Evolutionary conservation across 2,797 vertebrate genomes (phyloP).

Genomic region (Pelochelys cantorii): DNA sequence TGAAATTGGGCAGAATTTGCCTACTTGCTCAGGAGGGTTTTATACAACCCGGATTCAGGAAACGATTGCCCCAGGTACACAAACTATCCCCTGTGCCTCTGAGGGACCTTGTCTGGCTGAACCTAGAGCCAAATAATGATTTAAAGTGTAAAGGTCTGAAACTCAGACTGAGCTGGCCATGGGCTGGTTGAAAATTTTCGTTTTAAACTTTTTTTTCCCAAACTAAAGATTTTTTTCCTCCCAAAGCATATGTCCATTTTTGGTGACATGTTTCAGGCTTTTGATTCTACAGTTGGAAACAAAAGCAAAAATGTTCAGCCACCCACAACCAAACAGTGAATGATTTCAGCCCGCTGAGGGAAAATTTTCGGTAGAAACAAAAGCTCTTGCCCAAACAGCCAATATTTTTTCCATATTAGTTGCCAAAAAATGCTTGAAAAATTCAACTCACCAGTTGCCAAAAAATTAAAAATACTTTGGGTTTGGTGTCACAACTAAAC

Average conservation of each 20-base stretch:
- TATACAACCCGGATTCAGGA: neutral
- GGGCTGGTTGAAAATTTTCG: neutral
- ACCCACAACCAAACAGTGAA: neutral
- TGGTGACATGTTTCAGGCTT: neutral
- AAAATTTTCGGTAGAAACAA: neutral
- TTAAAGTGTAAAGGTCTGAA: neutral
- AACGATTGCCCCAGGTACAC: neutral
- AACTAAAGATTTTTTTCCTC: neutral
- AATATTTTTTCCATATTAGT: slow-evolving; percentile 22
- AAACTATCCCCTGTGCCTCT: neutral
- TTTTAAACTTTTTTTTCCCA: neutral
- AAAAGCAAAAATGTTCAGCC: neutral
- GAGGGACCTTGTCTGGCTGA: neutral
- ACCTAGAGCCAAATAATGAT: neutral
- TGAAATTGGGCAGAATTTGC: neutral
- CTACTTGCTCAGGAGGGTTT: neutral
- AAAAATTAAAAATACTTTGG: slow-evolving; percentile 6
- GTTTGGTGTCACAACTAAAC: neutral
- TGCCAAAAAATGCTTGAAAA: slow-evolving; percentile 41
- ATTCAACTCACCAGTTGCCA: slow-evolving; percentile 28
- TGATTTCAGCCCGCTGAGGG: neutral
- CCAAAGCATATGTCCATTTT: neutral
- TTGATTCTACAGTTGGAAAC: neutral
- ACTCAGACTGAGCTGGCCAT: fast-evolving
- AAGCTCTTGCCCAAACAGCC: neutral